These are phyloP conservation scores for Poeciliopsis infans DNA, from an alignment of 2,797 vertebrate species.

Conservation along the genomic window DNA sequence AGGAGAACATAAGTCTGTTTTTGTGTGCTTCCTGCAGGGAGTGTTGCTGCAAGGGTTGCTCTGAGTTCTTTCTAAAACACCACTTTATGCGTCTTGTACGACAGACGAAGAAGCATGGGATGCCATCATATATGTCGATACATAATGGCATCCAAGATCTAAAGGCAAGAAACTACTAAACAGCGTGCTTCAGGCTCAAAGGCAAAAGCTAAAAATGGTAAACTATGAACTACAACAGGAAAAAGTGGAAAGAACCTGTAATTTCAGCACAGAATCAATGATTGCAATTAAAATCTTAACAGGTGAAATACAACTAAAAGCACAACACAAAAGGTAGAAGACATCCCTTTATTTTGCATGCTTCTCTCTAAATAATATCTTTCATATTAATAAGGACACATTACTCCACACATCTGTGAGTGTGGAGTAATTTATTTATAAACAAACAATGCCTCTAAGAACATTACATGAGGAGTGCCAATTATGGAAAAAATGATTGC, in stretches of 20 bases:
- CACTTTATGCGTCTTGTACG: not conserved
- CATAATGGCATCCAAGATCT: slow-evolving; percentile 1
- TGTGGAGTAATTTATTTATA: too few relatives aligned
- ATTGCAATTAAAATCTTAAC: not conserved
- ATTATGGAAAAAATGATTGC: too few relatives aligned
- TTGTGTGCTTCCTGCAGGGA: not conserved
- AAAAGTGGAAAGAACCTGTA: not conserved
- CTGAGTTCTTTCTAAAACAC: slow-evolving; percentile 17
- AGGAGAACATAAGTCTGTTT: not conserved
- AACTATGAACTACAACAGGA: slow-evolving; percentile 3
- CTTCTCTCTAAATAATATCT: not conserved
- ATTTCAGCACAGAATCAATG: not conserved
- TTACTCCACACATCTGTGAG: too few relatives aligned
- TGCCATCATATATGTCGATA: not conserved
- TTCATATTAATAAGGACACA: too few relatives aligned
- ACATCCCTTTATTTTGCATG: not conserved
- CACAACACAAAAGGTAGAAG: not conserved
- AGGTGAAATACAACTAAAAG: not conserved
- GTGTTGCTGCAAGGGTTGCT: slow-evolving; percentile 1
- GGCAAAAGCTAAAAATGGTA: not conserved
- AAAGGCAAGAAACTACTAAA: slow-evolving; percentile 13
- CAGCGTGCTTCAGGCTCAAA: slow-evolving; percentile 5
- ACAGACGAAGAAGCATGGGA: not conserved
- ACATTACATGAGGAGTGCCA: too few relatives aligned
- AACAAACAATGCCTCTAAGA: too few relatives aligned